Base-by-base conservation (phyloP, 2,113 vertebrate species). In the Xiphophorus couchianus region DNA sequence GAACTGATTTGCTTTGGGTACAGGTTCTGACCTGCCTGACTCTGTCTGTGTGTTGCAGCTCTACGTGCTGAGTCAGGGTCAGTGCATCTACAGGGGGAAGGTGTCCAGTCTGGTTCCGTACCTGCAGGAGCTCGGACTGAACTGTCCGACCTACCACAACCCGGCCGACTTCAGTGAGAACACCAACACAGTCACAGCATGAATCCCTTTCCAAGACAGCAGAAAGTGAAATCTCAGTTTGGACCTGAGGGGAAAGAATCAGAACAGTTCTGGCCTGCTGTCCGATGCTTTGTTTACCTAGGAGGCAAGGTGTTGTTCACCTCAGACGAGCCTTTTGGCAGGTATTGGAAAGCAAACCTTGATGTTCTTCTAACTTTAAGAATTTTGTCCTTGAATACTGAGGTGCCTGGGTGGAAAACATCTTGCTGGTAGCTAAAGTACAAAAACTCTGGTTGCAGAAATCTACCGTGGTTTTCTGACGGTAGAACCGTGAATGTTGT, bases 121-220 rank as follows among this genome's bases (percentile, higher is more conserved):
- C 77, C 93, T 99, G 86, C 97, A 96, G 92, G 94, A 96, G 27
- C 95, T 98, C 0, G 96, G 96, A 83, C 93, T 99, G 17, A 96
- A 97, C 88, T 99, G 97, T 61, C 98, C 98, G 67, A 99, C 97
- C 0, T 99, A 99, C 89, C 98, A 99, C 94, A 99, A 99, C 90
- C 98, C 98, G 0, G 98, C 98, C 0, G 97, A 99, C 90, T 99
- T 98, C 82, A 97, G 98, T 99, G 92, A 95, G 96, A 19, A 5
- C 77, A 42, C 54, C 15, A 9, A 10, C 58, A 35, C 29, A 33
- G 17, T 19, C 14, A n/a, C 19, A 25, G 22, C 51, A 58, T 10
- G 22, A 58, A 11, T 58, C 28, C 0, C 8, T 6, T 28, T 42
- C 10, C 13, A 58, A n/a, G 51, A 58, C 22, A 58, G 51, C 51